Base-by-base conservation (phyloP, 2,797 vertebrate species). In the Danio choprae region DNA sequence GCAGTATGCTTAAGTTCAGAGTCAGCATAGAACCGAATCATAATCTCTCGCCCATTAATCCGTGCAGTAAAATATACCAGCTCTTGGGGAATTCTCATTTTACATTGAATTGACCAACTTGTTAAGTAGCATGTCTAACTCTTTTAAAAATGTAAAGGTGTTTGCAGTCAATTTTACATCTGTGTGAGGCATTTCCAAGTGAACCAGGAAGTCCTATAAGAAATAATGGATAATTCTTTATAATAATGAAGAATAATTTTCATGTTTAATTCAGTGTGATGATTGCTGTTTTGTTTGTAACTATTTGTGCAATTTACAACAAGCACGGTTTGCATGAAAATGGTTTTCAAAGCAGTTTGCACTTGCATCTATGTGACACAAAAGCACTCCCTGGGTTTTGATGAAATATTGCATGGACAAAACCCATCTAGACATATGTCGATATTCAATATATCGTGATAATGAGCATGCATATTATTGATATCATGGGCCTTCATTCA, bases 11-110 rank as follows among this genome's bases (percentile, higher is more conserved):
- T n/a, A 60, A 60, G n/a, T 56, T 48, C 80, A 20, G 58, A 55
- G 8, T 81, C 77, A 74, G 80, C 74, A 56, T 9, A 13, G 64
- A 75, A 71, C 78, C 67, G 60, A 80, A 81, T 60, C 40, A 67
- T 80, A 69, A 62, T 84, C 41, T 83, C 60, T 1, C 41, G 20
- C 13, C 77, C 38, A 74, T 9, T 79, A 80, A 85, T 84, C 79
- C 86, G 75, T 82, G 85, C 80, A 43, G 76, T 74, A 75, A 71
- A 51, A 79, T 77, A 59, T 7, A 29, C 3, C 53, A 62, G 64
- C 59, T 74, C 55, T 40, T 84, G 56, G 43, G 62, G 81, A 80
- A 56, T 78, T 59, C 71, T 68, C 36, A 56, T 62, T 10, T 40
- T 1, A 18, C 74, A 15, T 8, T 43, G 20, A 6, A 11, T 40